Evolutionary conservation across 1,140 invertebrate genomes (phyloP).

Genomic region (Drosophila sproati): DNA sequence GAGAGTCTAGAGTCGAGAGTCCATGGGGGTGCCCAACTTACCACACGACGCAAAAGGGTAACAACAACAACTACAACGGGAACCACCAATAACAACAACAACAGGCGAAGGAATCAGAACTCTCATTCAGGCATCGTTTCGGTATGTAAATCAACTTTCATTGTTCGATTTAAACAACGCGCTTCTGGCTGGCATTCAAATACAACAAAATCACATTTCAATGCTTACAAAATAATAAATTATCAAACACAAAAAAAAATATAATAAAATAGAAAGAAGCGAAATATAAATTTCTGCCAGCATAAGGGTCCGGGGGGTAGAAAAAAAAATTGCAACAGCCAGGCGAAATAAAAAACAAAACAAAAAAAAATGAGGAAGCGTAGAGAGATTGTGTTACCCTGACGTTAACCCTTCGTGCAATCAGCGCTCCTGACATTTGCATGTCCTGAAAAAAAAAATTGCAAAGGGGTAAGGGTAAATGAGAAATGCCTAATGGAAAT

Average conservation of each 20-base stretch:
- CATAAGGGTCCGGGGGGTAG: conserved; percentile 47
- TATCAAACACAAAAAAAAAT: conserved; percentile 73
- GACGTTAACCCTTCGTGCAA: conserved; percentile 48
- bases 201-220: conserved; percentile 79
- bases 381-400: conserved; percentile 66
- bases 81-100: conserved; percentile 42
- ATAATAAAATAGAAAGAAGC: conserved; percentile 2
- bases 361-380: conserved; percentile 29
- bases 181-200: conserved; percentile 21
- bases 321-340: conserved; percentile 69
- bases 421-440: conserved; percentile 49
- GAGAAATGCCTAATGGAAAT: conserved; percentile 79
- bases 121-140: conserved; percentile 59
- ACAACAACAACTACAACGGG: conserved; percentile 50
- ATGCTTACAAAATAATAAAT: conserved; percentile 85
- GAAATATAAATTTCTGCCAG: conserved; percentile 50
- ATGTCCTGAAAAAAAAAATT: conserved; percentile 36
- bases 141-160: conserved; percentile 85
- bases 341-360: conserved; percentile 29
- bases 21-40: conserved; percentile 46
- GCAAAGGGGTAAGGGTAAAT: conserved; percentile 33
- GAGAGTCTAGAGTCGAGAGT: conserved; percentile 12
- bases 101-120: not conserved
- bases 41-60: conserved; percentile 54
- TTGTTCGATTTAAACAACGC: conserved; percentile 73